These are phyloP conservation scores for Grammomys surdaster DNA, from an alignment of 2,113 vertebrate species.

Conservation along the genomic window DNA sequence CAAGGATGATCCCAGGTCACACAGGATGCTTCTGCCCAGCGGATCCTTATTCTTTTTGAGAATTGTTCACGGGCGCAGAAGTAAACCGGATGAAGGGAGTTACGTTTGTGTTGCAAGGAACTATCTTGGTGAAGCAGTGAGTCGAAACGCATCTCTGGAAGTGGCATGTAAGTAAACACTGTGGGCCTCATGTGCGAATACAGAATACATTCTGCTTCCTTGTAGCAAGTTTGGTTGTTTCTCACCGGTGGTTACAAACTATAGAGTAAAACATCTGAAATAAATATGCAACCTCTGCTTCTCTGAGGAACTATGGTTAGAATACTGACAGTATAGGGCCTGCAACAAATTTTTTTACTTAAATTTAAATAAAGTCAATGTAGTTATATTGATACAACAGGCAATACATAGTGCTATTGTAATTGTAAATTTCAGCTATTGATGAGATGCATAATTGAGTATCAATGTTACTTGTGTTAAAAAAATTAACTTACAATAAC, in stretches of 20 bases:
- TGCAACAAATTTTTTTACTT: neutral
- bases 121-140: constrained; percentile 98
- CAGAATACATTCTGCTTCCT: neutral
- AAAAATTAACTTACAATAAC: neutral
- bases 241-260: neutral
- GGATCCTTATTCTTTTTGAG: constrained; percentile 98
- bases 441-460: neutral
- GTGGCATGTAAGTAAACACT: constrained; percentile 95
- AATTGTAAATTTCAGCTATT: constrained; percentile 55
- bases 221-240: neutral
- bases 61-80: constrained; percentile 97
- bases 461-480: neutral
- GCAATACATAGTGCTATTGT: neutral
- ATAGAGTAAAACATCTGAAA: neutral
- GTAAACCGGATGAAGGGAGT: constrained; percentile 97
- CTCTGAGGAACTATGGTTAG: constrained; percentile 21
- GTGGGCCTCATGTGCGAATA: neutral
- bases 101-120: constrained; percentile 98
- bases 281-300: neutral
- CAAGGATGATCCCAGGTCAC: constrained; percentile 97
- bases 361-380: neutral
- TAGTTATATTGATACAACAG: neutral
- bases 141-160: constrained; percentile 98
- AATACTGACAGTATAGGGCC: neutral
- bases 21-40: constrained; percentile 98